Percentiles rank a stretch among this genome's conserved stretches.
Evolutionary conservation across 37 sponge, comb jelly and placozoan species (phyloP).

Genomic region (Beroe forskalii): DNA sequence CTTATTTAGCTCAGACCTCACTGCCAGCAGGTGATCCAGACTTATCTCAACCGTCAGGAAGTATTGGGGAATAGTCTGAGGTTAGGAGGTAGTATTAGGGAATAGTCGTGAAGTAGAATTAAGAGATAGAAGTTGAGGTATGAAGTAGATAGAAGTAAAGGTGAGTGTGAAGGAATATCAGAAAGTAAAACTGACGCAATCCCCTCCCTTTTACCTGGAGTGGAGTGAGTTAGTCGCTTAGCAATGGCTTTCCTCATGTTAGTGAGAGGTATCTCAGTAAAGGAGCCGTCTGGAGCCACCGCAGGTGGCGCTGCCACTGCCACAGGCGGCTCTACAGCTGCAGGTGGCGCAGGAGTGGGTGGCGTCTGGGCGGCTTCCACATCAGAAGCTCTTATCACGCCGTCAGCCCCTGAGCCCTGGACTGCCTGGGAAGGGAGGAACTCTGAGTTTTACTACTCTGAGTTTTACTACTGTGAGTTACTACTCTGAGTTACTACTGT

Average conservation of each 20-base stretch:
- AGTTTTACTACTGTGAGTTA: too few relatives aligned
- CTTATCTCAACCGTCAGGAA: constrained; percentile 80
- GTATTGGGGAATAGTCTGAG: constrained; percentile 90
- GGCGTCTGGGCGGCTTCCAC: constrained; percentile 65
- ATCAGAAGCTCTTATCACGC: constrained; percentile 81
- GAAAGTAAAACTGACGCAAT: too few relatives aligned
- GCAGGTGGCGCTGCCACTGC: constrained; percentile 17
- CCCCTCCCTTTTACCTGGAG: too few relatives aligned
- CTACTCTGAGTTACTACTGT: too few relatives aligned
- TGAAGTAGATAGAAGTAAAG: not conserved
- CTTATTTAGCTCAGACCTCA: constrained; percentile 73
- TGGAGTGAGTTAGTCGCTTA: constrained; percentile 21
- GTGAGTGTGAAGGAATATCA: not conserved
- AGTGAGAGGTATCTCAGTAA: constrained; percentile 77
- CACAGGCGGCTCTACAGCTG: not conserved
- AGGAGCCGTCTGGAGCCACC: constrained; percentile 52
- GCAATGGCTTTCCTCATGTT: constrained; percentile 83
- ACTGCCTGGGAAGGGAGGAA: constrained; percentile 22
- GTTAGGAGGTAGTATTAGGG: not conserved
- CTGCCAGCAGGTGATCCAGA: constrained; percentile 74
- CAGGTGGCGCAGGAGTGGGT: constrained; percentile 66
- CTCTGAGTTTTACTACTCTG: too few relatives aligned
- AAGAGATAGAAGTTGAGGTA: not conserved
- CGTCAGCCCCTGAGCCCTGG: constrained; percentile 84
- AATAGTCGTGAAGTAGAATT: not conserved